Percentiles rank a stretch among this genome's conserved stretches.
Conservation (phyloP, 1,140 invertebrate species). For the Sesamia nonagrioides region DNA sequence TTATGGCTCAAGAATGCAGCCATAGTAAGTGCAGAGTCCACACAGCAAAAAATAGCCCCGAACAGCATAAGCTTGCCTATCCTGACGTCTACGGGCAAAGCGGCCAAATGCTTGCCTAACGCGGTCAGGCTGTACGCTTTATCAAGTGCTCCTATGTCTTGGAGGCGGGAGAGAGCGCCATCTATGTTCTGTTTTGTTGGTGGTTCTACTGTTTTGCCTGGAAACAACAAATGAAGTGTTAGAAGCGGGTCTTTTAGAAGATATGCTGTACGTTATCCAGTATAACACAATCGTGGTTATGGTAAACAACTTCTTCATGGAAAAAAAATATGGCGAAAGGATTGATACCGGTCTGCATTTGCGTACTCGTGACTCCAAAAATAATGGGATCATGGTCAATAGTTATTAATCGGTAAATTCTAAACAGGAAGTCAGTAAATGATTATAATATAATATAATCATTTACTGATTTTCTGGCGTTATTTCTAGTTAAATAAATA, state of each 20-base stretch:
- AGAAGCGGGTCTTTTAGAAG: no score
- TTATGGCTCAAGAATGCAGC: constrained; percentile 96
- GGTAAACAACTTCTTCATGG: no score
- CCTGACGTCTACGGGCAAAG: constrained; percentile 96
- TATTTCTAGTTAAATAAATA: no score
- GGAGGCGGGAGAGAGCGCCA: constrained; percentile 92
- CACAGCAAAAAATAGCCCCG: constrained; percentile 96
- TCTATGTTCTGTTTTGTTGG: constrained; percentile 93
- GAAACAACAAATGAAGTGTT: not conserved
- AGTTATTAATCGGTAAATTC: no score
- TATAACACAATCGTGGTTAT: no score
- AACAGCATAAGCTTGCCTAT: constrained; percentile 97
- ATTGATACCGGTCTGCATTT: no score
- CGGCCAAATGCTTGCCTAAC: constrained; percentile 95
- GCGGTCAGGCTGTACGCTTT: constrained; percentile 93
- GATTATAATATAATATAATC: no score
- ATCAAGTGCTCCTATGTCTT: constrained; percentile 96
- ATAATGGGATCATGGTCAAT: no score
- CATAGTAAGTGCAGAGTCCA: constrained; percentile 97
- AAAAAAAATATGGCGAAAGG: no score
- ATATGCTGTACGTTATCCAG: constrained; percentile 20
- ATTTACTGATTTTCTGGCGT: no score
- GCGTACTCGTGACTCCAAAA: no score
- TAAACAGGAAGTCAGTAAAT: no score
- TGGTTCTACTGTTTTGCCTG: constrained; percentile 92